These are phyloP conservation scores for Pomacea maculata DNA, from an alignment of 1,140 invertebrate genomes.

Conservation along the genomic window DNA sequence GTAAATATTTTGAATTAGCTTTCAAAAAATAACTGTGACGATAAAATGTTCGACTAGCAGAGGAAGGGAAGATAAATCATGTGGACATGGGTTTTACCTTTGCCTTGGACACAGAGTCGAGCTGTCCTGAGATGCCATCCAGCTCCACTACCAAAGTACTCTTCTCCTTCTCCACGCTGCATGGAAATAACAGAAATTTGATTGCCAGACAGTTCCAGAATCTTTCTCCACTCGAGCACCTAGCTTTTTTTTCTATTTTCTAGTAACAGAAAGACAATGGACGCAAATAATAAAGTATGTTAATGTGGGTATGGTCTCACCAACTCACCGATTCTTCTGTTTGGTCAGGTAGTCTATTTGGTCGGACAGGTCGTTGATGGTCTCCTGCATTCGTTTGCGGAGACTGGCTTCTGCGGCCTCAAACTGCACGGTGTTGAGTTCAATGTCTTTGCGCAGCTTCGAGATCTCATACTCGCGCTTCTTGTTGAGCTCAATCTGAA, in stretches of 20 bases:
- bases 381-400: slow-evolving; percentile 61
- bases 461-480: slow-evolving; percentile 60
- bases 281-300: too few relatives aligned
- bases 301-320: too few relatives aligned
- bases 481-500: slow-evolving; percentile 58
- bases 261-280: too few relatives aligned
- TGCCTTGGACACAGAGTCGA: slow-evolving; percentile 59
- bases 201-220: not conserved
- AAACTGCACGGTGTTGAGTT: slow-evolving; percentile 55
- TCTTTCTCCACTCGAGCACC: too few relatives aligned
- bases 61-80: too few relatives aligned
- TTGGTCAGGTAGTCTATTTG: slow-evolving; percentile 63
- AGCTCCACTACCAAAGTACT: slow-evolving; percentile 62
- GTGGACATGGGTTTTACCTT: slow-evolving; percentile 40
- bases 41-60: too few relatives aligned
- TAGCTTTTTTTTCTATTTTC: too few relatives aligned
- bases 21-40: too few relatives aligned
- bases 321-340: slow-evolving; percentile 57
- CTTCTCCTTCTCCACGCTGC: slow-evolving; percentile 65
- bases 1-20: not conserved
- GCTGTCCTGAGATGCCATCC: slow-evolving; percentile 57
- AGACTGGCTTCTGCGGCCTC: slow-evolving; percentile 58
- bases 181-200: slow-evolving; percentile 20
- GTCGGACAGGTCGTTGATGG: slow-evolving; percentile 63
- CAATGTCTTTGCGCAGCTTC: slow-evolving; percentile 64